Evolutionary conservation across 2,888 invertebrate genomes (phyloP).

Genomic region (Sialis lutaria): DNA sequence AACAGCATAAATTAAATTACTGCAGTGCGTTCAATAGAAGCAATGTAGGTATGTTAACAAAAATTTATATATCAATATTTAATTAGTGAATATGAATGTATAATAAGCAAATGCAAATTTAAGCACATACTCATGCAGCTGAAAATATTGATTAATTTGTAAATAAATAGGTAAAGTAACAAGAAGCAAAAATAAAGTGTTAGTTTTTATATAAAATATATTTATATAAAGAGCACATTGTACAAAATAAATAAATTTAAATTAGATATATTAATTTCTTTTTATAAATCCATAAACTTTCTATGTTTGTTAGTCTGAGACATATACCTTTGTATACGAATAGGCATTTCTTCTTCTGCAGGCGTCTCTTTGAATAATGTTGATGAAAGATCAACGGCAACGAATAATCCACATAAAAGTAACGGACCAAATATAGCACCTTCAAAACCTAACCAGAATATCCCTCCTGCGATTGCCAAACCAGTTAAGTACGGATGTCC

Average conservation of each 20-base stretch:
- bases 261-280: background rate
- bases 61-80: too few species aligned
- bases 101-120: too few species aligned
- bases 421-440: constrained; percentile 96
- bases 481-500: constrained; percentile 96
- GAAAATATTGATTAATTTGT: too few species aligned
- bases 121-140: too few species aligned
- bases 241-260: background rate
- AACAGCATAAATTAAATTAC: too few species aligned
- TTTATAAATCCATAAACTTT: background rate
- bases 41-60: too few species aligned
- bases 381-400: constrained; percentile 71
- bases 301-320: background rate
- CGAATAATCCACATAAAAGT: constrained; percentile 84
- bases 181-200: background rate
- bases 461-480: constrained; percentile 91
- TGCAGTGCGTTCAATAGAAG: too few species aligned
- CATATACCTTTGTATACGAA: constrained; percentile 4
- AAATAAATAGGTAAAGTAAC: background rate
- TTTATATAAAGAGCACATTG: too few species aligned
- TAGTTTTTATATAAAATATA: background rate
- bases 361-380: constrained; percentile 49
- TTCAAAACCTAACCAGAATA: constrained; percentile 91
- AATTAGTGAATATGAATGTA: too few species aligned
- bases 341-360: constrained; percentile 29